Percentiles rank a stretch among this genome's conserved stretches.
Evolutionary conservation across 2,888 invertebrate genomes (phyloP).

Genomic region (Leucoptera coffeella): DNA sequence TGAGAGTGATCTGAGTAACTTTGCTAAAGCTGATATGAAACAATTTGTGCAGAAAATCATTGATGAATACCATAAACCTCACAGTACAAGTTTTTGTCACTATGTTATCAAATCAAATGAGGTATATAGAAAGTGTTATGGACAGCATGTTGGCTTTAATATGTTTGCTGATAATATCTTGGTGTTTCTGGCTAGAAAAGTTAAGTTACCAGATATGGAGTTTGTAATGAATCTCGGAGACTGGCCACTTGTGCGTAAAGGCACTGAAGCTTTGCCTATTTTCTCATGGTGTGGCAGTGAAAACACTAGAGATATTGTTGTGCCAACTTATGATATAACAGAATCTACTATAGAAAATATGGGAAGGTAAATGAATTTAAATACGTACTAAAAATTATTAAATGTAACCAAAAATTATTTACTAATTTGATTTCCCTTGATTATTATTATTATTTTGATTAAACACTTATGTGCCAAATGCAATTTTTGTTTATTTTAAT

Average conservation of each 20-base stretch:
- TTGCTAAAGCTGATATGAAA: slow-evolving; percentile 65
- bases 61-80: slow-evolving; percentile 67
- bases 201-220: slow-evolving; percentile 78
- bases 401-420: no score
- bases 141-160: slow-evolving; percentile 91
- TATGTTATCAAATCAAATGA: slow-evolving; percentile 79
- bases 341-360: slow-evolving; percentile 89
- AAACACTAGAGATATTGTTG: slow-evolving; percentile 77
- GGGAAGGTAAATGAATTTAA: slow-evolving; percentile 64
- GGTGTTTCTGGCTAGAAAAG: slow-evolving; percentile 74
- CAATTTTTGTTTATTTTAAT: no score
- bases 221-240: slow-evolving; percentile 91
- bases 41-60: slow-evolving; percentile 57
- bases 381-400: no score
- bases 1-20: slow-evolving; percentile 61
- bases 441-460: no score
- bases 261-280: slow-evolving; percentile 62
- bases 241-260: slow-evolving; percentile 76
- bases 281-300: slow-evolving; percentile 96
- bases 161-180: slow-evolving; percentile 90
- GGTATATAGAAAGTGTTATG: slow-evolving; percentile 84
- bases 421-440: no score
- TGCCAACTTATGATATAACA: slow-evolving; percentile 94
- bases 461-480: no score
- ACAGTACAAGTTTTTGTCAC: slow-evolving; percentile 83